Base-by-base conservation (phyloP, 2,113 vertebrate species). In the Lasiurus cinereus region DNA sequence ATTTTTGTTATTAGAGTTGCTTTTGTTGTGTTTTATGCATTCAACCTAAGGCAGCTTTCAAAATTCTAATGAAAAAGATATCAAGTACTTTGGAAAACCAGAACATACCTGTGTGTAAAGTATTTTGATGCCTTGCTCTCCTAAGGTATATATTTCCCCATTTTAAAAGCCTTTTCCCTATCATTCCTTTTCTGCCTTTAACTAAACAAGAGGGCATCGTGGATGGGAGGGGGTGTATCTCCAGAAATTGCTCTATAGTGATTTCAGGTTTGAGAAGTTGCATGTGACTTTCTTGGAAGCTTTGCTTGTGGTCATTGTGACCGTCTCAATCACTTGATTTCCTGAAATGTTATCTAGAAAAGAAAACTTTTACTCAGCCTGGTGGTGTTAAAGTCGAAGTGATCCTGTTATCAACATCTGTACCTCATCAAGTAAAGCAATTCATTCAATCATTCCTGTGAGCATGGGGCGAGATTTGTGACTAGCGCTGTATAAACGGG, bases 391-490 rank as follows among this genome's bases (percentile, higher is more conserved):
- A 50, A 56, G 50, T 0, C 29, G 89, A 74, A 82, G 27, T 22
- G n/a, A 12, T 67, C 31, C 31, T 33, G 27, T 29, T 64, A 1
- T 5, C 66, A 8, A 9, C 10, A 0, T 31, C 56, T 27, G 0
- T 1, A 27, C 52, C 56, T 46, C 24, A 31, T 78, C 48, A 11
- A 31, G 8, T 4, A 24, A 39, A 36, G 62, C 64, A 6, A 0
- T 9, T 21, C 39, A 5, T 19, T 21, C 64, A 6, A 0, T 24
- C 46, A 3, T 21, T 21, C 46, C 77, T 8, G 5, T 2, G 33
- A 8, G 36, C n/a, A 0, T 1, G 52, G 85, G 59, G 31, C 0
- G 0, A 74, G 64, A 11, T 6, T 5, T 11, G 0, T 24, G 48
- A 14, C 13, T 0, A 3, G 12, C 0, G 0, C 33, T 13, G 16